Evolutionary conservation across 2,888 invertebrate genomes (phyloP), one percentile per base, ranked within the genome.

Genomic region (Calephelis perditalis): DNA sequence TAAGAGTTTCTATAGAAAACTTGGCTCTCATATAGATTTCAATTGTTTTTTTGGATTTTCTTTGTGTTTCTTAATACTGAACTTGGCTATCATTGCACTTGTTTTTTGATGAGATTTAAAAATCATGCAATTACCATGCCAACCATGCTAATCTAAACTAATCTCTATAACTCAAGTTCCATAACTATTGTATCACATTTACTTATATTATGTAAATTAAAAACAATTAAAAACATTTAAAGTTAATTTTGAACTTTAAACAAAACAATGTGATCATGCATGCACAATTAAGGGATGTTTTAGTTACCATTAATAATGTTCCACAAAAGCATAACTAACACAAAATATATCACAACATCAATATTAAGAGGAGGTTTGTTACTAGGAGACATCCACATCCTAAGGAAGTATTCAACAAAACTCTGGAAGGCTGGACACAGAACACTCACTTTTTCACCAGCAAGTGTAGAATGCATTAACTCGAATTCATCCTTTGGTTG

Each of bases 401-500:
- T 36, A 11, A 35, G 36, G 36, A 35, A 54, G n/a, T 54, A 54
- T 10, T 54, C 36, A 35, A 35, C 52, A 35, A 54, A 7, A 35
- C 7, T 54, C 11, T 54, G 35, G 6, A 36, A 11, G 11, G 52
- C 10, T 36, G 43, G 40, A 61, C 47, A 49, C 52, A 56, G 46
- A 52, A 54, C 60, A 89, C 90, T 90, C 89, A 90, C 90, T 90
- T 87, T 89, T 76, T 88, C 89, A 60, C 74, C 74, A 61, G 78
- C 73, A 60, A 83, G 75, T 69, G 86, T 70, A 58, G 86, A 82
- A 67, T 91, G 89, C 75, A 90, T 79, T 73, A 91, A 79, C 74
- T 90, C 91, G 75, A 91, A 87, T 71, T 96, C 96, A 88, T 97
- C 97, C 91, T 96, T 96, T 59, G 97, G 96, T 70, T 93, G 94